Conservation (phyloP, 2,888 invertebrate genomes). For the Temnothorax rugatulus region DNA sequence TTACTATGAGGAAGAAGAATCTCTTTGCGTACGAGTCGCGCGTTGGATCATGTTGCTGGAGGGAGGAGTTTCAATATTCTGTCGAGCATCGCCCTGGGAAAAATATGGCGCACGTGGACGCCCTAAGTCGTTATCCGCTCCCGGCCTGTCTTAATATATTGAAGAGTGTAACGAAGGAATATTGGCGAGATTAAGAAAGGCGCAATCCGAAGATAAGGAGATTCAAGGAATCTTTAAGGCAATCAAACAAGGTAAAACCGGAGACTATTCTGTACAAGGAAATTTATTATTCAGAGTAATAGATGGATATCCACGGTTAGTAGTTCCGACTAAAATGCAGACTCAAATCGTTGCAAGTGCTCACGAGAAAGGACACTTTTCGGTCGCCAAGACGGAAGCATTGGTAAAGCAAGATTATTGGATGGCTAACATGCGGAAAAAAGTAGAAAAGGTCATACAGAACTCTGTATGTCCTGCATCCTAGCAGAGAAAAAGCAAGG, state of each 20-base stretch:
- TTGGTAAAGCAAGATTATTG: slow-evolving; percentile 10
- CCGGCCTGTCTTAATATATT: neutral
- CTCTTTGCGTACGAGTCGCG: slow-evolving; percentile 25
- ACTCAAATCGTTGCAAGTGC: neutral
- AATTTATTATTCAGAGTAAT: neutral
- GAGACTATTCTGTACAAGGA: neutral
- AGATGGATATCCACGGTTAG: neutral
- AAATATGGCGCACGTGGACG: slow-evolving; percentile 37
- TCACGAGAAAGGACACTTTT: slow-evolving; percentile 20
- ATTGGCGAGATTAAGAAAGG: neutral
- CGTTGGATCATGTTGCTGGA: neutral
- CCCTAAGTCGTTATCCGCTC: slow-evolving; percentile 15
- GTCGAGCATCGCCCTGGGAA: slow-evolving; percentile 17
- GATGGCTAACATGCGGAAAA: neutral
- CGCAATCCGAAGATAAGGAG: slow-evolving; percentile 10
- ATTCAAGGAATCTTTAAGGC: neutral
- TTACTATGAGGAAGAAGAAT: slow-evolving; percentile 10
- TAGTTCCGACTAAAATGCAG: slow-evolving; percentile 9
- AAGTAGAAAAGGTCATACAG: neutral
- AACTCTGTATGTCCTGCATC: neutral
- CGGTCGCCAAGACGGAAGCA: slow-evolving; percentile 12
- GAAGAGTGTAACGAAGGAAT: neutral
- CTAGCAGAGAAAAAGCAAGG: neutral
- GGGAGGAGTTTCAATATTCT: neutral
- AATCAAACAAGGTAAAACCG: neutral